Evolutionary conservation across 37 sponge, comb jelly and placozoan species (phyloP), one percentile per base, ranked within the genome.

Genomic region (Cliona cf. orientalis): DNA sequence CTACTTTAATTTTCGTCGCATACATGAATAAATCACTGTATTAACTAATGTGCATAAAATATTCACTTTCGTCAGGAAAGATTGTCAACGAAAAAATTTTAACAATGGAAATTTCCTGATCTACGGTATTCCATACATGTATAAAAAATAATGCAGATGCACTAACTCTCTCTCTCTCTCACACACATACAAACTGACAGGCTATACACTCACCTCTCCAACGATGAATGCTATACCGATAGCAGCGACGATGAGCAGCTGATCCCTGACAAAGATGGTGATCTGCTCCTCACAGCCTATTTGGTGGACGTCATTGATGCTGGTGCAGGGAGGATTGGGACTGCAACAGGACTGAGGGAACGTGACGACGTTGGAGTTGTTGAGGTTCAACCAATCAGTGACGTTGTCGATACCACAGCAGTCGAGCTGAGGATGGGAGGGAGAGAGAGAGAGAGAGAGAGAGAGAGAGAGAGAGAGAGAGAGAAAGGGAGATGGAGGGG

Each of bases 241-340:
- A 5, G 71, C 37, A 21, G 91, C 91, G 28, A 91, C 73, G 32
- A 86, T 76, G 41, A 81, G 78, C 32, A 91, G 82, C 60, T 91
- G 80, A 23, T 69, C 40, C 32, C n/a, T 7, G 3, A 86, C 57
- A 56, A 86, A 77, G 33, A 49, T 6, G 0, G 5, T 33, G 55
- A 84, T 28, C 3, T 85, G 65, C 2, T n/a, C 41, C 29, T n/a
- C 19, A 71, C 89, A 83, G 21, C 78, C 79, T 11, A 69, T 22
- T 4, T n/a, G n/a, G 25, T 19, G 62, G 11, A 33, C 37, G 26
- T 60, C 35, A 40, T 78, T 64, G 14, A 78, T 45, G 46, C 32
- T 53, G 37, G 55, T 53, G 33, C 23, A 9, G 2, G 9, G 28
- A 3, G 58, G 35, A 28, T 12, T 36, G 4, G 44, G 19, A 1